Evolutionary conservation across 2,113 vertebrate genomes (phyloP).

Genomic region (Neodon shergylaensis): DNA sequence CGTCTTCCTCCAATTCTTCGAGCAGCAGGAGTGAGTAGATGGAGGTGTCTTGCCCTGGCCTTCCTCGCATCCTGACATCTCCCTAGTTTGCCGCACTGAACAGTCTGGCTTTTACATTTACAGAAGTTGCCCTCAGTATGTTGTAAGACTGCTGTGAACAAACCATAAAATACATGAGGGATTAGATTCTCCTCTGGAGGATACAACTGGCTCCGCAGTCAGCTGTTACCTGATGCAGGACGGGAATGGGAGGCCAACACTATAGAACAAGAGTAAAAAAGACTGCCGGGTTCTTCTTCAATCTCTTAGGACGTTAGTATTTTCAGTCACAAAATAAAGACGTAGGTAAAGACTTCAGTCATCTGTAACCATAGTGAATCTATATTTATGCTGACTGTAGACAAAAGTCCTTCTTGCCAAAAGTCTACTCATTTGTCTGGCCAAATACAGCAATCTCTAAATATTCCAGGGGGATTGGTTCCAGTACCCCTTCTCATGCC

Average conservation of each 20-base stretch:
- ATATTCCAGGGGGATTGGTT: neutral
- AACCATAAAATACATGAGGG: neutral
- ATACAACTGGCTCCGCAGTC: neutral
- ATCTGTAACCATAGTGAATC: conserved; percentile 27
- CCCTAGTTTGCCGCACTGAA: neutral
- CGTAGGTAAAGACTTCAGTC: neutral
- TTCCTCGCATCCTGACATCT: neutral
- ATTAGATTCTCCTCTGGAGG: neutral
- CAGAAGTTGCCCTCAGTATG: neutral
- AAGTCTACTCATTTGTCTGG: neutral
- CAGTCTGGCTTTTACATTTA: neutral
- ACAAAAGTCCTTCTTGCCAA: conserved; percentile 1
- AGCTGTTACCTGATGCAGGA: neutral
- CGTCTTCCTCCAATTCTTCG: neutral
- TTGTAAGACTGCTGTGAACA: neutral
- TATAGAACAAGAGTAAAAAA: neutral
- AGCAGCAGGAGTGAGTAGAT: neutral
- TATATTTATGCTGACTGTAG: neutral
- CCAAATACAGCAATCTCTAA: neutral
- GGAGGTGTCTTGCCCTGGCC: neutral
- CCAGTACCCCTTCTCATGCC: neutral
- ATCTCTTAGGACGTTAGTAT: neutral
- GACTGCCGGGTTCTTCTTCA: neutral
- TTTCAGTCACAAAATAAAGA: conserved; percentile 29
- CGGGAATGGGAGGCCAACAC: neutral